Evolutionary conservation across 1,140 invertebrate genomes (phyloP).

Genomic region (Drosophila grimshawi): DNA sequence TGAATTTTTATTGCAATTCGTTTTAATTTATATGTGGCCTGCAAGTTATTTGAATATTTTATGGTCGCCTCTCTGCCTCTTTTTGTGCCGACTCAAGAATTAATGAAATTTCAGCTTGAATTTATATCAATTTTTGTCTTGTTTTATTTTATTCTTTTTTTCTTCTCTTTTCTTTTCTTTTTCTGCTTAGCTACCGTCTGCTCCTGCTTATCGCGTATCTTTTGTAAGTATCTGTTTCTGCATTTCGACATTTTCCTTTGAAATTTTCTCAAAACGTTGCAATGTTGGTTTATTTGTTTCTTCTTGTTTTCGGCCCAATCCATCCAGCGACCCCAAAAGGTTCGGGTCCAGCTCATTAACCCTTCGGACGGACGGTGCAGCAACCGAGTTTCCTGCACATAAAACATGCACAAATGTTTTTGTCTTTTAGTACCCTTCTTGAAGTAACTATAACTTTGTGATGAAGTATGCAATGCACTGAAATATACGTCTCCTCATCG

Average conservation of each 20-base stretch:
- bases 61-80: slow-evolving; percentile 20
- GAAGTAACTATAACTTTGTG: background rate
- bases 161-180: background rate
- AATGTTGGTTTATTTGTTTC: slow-evolving; percentile 5
- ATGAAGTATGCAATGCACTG: background rate
- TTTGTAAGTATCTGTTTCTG: slow-evolving; percentile 22
- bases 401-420: slow-evolving; percentile 54
- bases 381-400: slow-evolving; percentile 56
- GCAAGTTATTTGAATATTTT: slow-evolving; percentile 61
- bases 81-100: slow-evolving; percentile 32
- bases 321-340: slow-evolving; percentile 34
- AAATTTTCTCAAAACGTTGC: slow-evolving; percentile 44
- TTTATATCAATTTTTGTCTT: slow-evolving; percentile 47
- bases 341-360: slow-evolving; percentile 59
- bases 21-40: slow-evolving; percentile 63
- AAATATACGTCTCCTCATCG: background rate
- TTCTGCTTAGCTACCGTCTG: slow-evolving; percentile 4
- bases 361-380: slow-evolving; percentile 32
- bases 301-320: background rate
- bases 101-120: slow-evolving; percentile 53
- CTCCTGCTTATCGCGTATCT: slow-evolving; percentile 32
- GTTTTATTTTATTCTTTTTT: slow-evolving; percentile 2
- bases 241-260: slow-evolving; percentile 55
- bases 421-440: background rate
- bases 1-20: slow-evolving; percentile 77